Conservation (phyloP, 2,888 invertebrate species). For the Cryptocheilus praepositus region DNA sequence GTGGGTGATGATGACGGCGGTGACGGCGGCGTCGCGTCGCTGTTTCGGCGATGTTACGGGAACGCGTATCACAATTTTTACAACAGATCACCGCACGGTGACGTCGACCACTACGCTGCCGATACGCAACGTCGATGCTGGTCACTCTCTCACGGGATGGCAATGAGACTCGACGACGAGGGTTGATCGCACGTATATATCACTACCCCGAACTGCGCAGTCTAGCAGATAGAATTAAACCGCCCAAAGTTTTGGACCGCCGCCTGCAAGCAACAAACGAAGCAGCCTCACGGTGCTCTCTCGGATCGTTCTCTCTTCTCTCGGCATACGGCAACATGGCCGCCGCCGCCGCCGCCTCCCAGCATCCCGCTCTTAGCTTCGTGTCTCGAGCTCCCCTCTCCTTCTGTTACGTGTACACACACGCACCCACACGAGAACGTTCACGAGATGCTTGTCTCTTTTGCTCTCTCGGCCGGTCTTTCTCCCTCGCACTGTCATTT, state of each 20-base stretch:
- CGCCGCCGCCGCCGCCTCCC: slow-evolving; percentile 80
- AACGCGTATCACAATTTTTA: not conserved
- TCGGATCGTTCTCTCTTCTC: slow-evolving; percentile 62
- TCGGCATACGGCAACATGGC: slow-evolving; percentile 83
- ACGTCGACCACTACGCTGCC: slow-evolving; percentile 2
- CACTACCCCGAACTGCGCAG: slow-evolving; percentile 48
- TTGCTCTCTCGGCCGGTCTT: slow-evolving; percentile 29
- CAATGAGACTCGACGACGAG: not conserved
- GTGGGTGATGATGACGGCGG: slow-evolving; percentile 52
- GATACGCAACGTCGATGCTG: no score
- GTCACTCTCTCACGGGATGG: not conserved
- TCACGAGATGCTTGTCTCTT: slow-evolving; percentile 43
- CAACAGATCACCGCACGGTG: not conserved
- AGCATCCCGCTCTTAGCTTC: slow-evolving; percentile 76
- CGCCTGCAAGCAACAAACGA: slow-evolving; percentile 66
- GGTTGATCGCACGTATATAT: slow-evolving; percentile 11
- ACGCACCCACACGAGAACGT: slow-evolving; percentile 35
- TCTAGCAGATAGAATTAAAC: slow-evolving; percentile 51
- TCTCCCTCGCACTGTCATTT: slow-evolving; percentile 19
- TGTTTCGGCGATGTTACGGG: slow-evolving; percentile 63
- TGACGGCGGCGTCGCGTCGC: slow-evolving; percentile 8
- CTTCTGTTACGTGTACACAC: slow-evolving; percentile 22
- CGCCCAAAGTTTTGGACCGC: slow-evolving; percentile 62
- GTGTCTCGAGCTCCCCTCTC: slow-evolving; percentile 50
- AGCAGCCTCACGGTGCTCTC: slow-evolving; percentile 59